Conservation (phyloP, 2,888 invertebrate genomes). For the Oegoconia quadripuncta region DNA sequence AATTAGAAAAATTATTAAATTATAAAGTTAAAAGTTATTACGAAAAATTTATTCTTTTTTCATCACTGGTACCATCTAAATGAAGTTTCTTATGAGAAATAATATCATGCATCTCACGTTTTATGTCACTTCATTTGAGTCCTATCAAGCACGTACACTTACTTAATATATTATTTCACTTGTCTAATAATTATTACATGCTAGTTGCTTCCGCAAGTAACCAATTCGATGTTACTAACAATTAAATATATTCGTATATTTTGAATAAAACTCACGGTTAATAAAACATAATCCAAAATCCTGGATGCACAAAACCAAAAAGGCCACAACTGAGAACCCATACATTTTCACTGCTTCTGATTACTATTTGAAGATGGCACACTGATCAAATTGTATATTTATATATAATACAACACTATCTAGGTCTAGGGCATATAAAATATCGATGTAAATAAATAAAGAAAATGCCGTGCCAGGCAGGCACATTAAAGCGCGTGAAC, state of each 20-base stretch:
- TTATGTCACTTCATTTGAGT: too few species aligned
- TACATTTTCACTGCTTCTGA: constrained; percentile 45
- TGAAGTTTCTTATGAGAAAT: too few species aligned
- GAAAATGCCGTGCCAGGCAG: constrained; percentile 30
- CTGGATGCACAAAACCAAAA: constrained; percentile 34
- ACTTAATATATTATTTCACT: too few species aligned
- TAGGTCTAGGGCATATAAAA: constrained; percentile 45
- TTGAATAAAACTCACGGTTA: constrained; percentile 53
- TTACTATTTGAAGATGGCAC: constrained; percentile 32
- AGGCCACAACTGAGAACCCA: constrained; percentile 32
- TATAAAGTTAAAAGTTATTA: too few species aligned
- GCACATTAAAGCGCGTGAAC: constrained; percentile 44
- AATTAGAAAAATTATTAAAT: too few species aligned
- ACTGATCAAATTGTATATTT: constrained; percentile 24
- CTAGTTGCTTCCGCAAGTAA: background rate
- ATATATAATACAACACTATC: constrained; percentile 30
- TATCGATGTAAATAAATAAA: constrained; percentile 16
- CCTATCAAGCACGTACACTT: too few species aligned
- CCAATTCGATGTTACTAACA: too few species aligned
- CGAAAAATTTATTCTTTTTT: too few species aligned
- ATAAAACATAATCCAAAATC: constrained; percentile 54
- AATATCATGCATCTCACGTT: too few species aligned
- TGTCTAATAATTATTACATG: background rate
- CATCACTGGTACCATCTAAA: too few species aligned
- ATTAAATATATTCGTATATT: background rate